phyloP scores from a whole-genome alignment of 2,888 invertebrate species.

The Timandra comae region DNA sequence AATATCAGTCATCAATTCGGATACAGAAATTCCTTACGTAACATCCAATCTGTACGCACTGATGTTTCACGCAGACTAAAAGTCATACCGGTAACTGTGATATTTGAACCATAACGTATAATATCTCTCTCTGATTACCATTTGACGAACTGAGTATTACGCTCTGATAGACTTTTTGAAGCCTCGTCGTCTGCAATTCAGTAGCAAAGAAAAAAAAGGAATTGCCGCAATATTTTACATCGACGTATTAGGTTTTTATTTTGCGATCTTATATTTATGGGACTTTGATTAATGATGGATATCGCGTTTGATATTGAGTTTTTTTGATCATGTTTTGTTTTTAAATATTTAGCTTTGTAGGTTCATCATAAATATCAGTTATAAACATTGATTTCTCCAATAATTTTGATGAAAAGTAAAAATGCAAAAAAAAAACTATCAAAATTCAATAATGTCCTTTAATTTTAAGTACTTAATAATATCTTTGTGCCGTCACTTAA shows the following conservation, averaged over 20 bases:
- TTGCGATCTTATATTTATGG: conserved; percentile 23
- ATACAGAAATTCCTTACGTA: no score
- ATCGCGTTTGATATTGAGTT: no score
- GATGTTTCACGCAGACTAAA: conserved; percentile 55
- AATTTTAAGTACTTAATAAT: no score
- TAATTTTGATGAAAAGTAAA: no score
- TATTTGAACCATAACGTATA: conserved; percentile 71
- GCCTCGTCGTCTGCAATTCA: conserved; percentile 44
- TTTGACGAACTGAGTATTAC: conserved; percentile 69
- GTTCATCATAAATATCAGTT: no score
- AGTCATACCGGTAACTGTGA: conserved; percentile 54
- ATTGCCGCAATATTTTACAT: conserved; percentile 46
- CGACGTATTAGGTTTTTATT: conserved; percentile 30
- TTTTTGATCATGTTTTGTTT: no score
- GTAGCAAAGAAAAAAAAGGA: conserved; percentile 46
- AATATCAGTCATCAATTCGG: no score
- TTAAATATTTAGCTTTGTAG: no score
- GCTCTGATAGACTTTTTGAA: conserved; percentile 67
- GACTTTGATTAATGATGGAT: conserved; percentile 37
- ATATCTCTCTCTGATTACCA: conserved; percentile 69
- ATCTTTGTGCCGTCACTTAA: no score
- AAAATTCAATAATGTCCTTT: no score
- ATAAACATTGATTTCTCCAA: no score
- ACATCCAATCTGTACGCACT: conserved; percentile 37
- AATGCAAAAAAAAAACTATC: no score